Conservation (phyloP, 2,113 vertebrate species). For the Leuciscus idus region DNA sequence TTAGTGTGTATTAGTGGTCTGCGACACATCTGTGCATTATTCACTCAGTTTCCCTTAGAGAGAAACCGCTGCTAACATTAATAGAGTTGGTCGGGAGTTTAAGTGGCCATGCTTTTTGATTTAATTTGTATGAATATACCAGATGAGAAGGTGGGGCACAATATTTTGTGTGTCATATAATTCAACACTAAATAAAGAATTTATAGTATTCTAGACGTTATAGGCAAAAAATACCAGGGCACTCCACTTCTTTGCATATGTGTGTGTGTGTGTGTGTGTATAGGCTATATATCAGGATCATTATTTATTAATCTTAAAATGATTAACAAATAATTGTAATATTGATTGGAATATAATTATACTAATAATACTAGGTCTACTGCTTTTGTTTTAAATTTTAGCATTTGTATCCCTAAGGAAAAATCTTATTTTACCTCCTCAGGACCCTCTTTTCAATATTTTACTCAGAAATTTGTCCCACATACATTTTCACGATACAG, state of each 20-base stretch:
- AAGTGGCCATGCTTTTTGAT: constrained; percentile 4
- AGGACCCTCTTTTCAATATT: neutral
- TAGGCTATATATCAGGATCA: neutral
- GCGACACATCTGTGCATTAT: constrained; percentile 25
- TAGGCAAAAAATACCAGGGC: neutral
- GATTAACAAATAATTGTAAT: neutral
- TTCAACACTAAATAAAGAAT: neutral
- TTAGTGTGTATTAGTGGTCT: neutral
- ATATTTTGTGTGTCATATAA: neutral
- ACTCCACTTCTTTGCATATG: neutral
- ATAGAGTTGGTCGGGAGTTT: constrained; percentile 11
- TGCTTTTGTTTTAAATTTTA: neutral
- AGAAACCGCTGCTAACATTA: neutral
- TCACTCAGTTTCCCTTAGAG: neutral
- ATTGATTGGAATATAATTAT: no score
- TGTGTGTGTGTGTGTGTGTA: no score
- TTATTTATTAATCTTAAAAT: neutral
- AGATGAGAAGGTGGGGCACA: neutral
- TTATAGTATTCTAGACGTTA: neutral
- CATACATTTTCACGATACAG: neutral
- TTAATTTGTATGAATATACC: neutral
- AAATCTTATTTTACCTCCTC: neutral
- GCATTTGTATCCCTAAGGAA: neutral
- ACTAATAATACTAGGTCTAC: neutral
- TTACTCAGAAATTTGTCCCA: neutral